Evolutionary conservation across 2,888 invertebrate species (phyloP).

Genomic region (Belgica antarctica): DNA sequence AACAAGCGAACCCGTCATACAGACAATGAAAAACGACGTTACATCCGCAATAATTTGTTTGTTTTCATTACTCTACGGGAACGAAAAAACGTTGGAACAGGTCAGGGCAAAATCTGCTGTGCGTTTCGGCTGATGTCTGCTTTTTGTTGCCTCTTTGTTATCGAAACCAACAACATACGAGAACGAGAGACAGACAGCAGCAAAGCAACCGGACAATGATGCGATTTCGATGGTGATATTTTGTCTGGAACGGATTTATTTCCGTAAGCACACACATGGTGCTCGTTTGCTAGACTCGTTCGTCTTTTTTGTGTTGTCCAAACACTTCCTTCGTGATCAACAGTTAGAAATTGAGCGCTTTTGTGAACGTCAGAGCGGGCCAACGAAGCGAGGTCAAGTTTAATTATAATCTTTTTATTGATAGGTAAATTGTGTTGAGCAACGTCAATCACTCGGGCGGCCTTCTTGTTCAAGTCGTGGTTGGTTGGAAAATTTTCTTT

Average conservation of each 20-base stretch:
- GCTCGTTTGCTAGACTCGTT: neutral
- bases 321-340: neutral
- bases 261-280: constrained; percentile 2
- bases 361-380: no score
- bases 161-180: neutral
- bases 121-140: neutral
- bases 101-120: constrained; percentile 7
- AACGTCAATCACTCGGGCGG: constrained; percentile 2
- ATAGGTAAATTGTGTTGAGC: constrained; percentile 9
- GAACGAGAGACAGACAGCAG: neutral
- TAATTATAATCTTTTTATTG: constrained; percentile 32
- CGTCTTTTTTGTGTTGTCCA: neutral
- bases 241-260: neutral
- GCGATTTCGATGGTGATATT: constrained; percentile 2
- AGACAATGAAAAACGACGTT: neutral
- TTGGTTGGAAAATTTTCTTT: no score
- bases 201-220: neutral
- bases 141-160: neutral
- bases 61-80: constrained; percentile 10
- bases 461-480: neutral
- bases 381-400: constrained; percentile 19
- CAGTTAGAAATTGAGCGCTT: neutral
- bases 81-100: constrained; percentile 22
- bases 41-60: constrained; percentile 5
- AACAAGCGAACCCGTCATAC: neutral